Percentiles rank a stretch among this genome's conserved stretches.
phyloP scores from a whole-genome alignment of 2,113 vertebrate species.

The Ranitomeya imitator region DNA sequence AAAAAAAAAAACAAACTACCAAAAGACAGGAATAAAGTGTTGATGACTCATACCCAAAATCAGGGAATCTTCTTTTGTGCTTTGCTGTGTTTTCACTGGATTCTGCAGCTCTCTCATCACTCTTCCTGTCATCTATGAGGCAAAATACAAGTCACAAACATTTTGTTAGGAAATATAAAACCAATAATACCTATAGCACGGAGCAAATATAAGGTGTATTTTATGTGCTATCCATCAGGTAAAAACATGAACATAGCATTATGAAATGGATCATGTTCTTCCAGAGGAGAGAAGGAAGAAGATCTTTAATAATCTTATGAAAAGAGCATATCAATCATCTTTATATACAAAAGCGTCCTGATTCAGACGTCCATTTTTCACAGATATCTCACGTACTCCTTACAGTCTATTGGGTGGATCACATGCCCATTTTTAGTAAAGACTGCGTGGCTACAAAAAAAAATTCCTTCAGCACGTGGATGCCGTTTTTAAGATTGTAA shows the following conservation, averaged over 20 bases:
- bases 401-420: no score
- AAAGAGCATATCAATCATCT: neutral
- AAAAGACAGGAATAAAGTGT: no score
- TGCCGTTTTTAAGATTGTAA: no score
- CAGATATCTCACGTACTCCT: no score
- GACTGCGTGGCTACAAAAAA: no score
- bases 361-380: no score
- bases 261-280: neutral
- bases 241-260: neutral
- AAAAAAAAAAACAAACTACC: neutral
- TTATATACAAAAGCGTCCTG: neutral
- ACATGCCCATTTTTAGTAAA: neutral
- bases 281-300: neutral
- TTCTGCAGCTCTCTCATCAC: conserved; percentile 74
- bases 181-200: neutral
- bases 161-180: neutral
- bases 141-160: conserved; percentile 14
- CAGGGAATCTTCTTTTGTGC: conserved; percentile 86
- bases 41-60: conserved; percentile 79
- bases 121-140: conserved; percentile 68
- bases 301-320: neutral
- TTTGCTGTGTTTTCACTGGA: conserved; percentile 79
- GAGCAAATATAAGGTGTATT: neutral
- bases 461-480: no score
- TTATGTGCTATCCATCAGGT: neutral